Percentiles rank a stretch among this genome's conserved stretches.
These are phyloP conservation scores for Protonibea diacanthus DNA, from an alignment of 2,797 vertebrate species.

Conservation along the genomic window DNA sequence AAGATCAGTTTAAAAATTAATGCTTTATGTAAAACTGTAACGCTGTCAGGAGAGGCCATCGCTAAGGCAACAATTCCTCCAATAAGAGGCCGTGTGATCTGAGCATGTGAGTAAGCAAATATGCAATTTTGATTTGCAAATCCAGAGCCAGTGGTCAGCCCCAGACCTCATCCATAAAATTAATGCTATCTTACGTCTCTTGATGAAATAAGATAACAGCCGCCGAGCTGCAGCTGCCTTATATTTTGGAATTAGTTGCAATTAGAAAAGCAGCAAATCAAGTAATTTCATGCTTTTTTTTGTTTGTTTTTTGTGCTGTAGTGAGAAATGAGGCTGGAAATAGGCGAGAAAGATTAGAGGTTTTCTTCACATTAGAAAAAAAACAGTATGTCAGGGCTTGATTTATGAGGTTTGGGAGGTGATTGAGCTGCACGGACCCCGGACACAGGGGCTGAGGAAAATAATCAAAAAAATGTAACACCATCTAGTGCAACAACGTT, in stretches of 20 bases:
- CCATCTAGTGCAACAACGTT: background rate
- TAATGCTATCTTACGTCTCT: constrained; percentile 38
- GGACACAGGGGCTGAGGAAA: background rate
- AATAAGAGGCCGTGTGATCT: constrained; percentile 34
- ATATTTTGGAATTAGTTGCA: constrained; percentile 21
- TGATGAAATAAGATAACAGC: constrained; percentile 45
- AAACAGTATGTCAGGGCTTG: background rate
- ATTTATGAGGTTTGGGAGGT: constrained; percentile 26
- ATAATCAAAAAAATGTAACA: background rate
- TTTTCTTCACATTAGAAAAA: constrained; percentile 24
- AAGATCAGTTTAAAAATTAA: background rate
- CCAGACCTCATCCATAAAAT: constrained; percentile 49
- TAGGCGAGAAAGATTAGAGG: background rate
- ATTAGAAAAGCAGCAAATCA: constrained; percentile 29
- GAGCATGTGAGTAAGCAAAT: constrained; percentile 34
- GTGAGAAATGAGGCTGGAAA: constrained; percentile 32
- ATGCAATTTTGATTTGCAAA: constrained; percentile 32
- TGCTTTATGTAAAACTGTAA: constrained; percentile 5
- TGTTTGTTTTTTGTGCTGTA: constrained; percentile 31
- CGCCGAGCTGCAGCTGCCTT: constrained; percentile 27
- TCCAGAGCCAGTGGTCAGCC: constrained; percentile 21
- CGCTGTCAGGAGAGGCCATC: constrained; percentile 35
- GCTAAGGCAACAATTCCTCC: constrained; percentile 50
- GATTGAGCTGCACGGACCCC: constrained; percentile 6
- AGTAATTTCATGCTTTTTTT: constrained; percentile 22